Percentiles rank a stretch among this genome's conserved stretches.
Evolutionary conservation across 2,888 invertebrate genomes (phyloP).

Genomic region (Synanthedon andrenaeformis): DNA sequence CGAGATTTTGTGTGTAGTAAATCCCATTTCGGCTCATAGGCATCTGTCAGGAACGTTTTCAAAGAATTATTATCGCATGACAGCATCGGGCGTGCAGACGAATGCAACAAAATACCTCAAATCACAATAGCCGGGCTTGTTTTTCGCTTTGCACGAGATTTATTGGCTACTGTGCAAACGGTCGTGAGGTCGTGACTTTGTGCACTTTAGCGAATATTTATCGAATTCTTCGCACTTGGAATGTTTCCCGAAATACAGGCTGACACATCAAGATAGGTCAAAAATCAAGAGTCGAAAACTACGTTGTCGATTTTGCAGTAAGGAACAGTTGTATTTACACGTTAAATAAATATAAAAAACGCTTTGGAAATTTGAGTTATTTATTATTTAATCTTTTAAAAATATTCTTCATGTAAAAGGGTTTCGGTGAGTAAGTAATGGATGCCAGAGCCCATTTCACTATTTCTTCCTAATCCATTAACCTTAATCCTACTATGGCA

Average conservation of each 20-base stretch:
- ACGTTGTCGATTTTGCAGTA: too few species aligned
- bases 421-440: too few species aligned
- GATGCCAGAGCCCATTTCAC: too few species aligned
- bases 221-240: constrained; percentile 2
- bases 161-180: constrained; percentile 18
- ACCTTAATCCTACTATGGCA: too few species aligned
- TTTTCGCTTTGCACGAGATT: constrained; percentile 21
- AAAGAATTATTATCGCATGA: constrained; percentile 48
- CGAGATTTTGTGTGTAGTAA: constrained; percentile 39
- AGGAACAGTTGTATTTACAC: too few species aligned
- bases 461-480: too few species aligned
- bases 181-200: constrained; percentile 23
- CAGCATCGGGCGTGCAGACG: constrained; percentile 15
- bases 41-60: constrained; percentile 44
- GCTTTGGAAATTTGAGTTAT: too few species aligned
- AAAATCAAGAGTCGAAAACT: too few species aligned
- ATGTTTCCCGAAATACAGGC: background rate
- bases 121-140: constrained; percentile 30
- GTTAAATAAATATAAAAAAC: too few species aligned
- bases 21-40: constrained; percentile 34
- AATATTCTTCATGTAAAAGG: too few species aligned
- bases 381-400: too few species aligned
- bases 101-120: constrained; percentile 34
- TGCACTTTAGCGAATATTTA: constrained; percentile 23
- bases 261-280: too few species aligned